Evolutionary conservation across 1,140 invertebrate genomes (phyloP).

Genomic region (Microplitis mediator): DNA sequence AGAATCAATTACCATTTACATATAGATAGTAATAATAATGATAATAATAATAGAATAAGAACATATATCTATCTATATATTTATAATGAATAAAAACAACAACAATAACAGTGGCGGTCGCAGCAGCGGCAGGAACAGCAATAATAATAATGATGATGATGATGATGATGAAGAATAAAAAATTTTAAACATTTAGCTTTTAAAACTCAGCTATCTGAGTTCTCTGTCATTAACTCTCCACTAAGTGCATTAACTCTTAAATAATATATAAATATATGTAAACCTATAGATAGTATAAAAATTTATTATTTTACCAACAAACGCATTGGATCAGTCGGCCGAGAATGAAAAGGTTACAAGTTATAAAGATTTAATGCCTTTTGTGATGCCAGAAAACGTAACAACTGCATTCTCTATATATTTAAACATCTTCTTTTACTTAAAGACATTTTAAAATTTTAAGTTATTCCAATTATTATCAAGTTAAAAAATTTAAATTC

Average conservation of each 20-base stretch:
- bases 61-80: background rate
- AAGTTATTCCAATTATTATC: too few species aligned
- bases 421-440: conserved; percentile 7
- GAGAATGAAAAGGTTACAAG: conserved; percentile 33
- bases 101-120: background rate
- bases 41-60: background rate
- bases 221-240: conserved; percentile 9
- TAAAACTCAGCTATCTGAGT: background rate
- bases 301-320: conserved; percentile 28
- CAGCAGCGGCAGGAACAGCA: too few species aligned
- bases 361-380: conserved; percentile 31
- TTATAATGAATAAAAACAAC: background rate
- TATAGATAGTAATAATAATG: background rate
- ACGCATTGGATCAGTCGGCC: conserved; percentile 16
- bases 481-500: too few species aligned
- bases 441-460: background rate
- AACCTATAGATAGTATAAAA: conserved; percentile 7
- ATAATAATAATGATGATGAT: too few species aligned
- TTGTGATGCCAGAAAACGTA: conserved; percentile 34
- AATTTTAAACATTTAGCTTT: too few species aligned
- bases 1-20: conserved; percentile 6
- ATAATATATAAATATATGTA: background rate
- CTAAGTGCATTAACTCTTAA: conserved; percentile 22
- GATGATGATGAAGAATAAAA: too few species aligned
- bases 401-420: conserved; percentile 20